Conservation (phyloP, 2,888 invertebrate species). For the Phytoseiulus persimilis region DNA sequence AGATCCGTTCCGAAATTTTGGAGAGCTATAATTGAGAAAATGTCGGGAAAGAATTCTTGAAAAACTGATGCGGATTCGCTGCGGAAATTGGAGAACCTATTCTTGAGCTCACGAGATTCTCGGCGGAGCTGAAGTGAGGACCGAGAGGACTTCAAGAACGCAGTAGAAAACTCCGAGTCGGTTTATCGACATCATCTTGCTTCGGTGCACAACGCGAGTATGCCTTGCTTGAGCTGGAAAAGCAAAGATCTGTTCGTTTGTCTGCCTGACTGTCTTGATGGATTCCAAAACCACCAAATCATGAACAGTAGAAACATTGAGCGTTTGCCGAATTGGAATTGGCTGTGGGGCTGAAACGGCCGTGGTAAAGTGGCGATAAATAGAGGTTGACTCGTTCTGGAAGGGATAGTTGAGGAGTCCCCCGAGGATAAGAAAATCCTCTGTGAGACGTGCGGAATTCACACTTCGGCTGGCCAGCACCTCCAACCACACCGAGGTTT, state of each 20-base stretch:
- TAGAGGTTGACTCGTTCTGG: not conserved
- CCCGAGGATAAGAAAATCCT: not conserved
- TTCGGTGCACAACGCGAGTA: not conserved
- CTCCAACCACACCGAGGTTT: not conserved
- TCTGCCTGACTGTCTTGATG: not conserved
- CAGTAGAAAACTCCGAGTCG: not conserved
- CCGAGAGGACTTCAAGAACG: not conserved
- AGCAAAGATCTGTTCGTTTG: not conserved
- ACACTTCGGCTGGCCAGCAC: conserved; percentile 5
- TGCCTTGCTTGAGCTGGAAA: not conserved
- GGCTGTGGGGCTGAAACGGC: not conserved
- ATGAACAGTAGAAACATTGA: not conserved
- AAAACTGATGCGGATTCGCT: too few relatives aligned
- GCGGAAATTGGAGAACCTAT: too few relatives aligned
- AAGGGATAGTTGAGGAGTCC: too few relatives aligned
- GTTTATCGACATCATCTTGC: not conserved
- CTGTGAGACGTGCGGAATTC: not conserved
- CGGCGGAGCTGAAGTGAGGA: not conserved
- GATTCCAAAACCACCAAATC: not conserved
- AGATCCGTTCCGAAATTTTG: too few relatives aligned
- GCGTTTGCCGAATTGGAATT: not conserved
- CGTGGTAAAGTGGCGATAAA: not conserved
- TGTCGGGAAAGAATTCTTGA: too few relatives aligned
- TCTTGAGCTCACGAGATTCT: not conserved
- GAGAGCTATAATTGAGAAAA: too few relatives aligned